Evolutionary conservation across 2,888 invertebrate genomes (phyloP), one percentile per base, ranked within the genome.

Genomic region (Melieria picta): DNA sequence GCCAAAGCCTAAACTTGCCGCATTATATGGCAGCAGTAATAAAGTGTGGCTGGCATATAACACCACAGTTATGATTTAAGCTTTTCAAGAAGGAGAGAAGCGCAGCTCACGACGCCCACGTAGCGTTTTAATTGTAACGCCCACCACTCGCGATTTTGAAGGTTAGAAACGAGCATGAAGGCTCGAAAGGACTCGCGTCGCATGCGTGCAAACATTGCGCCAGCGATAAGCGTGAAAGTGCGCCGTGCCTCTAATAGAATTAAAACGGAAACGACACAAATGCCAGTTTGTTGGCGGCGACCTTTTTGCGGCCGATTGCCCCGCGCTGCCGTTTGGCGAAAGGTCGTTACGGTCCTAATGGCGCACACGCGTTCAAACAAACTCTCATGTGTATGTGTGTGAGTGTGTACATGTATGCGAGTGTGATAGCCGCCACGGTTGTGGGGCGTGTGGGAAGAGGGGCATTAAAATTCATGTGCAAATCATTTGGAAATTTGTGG

Each of bases 401-500:
- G n/a, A n/a, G n/a, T n/a, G n/a, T n/a, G 48, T 67, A 48, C 42
- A 43, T 48, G 45, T 57, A 10, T 45, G 1, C 45, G 43, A 55
- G 11, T 30, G 30, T 30, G 30, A 58, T 58, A 13, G 58, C 43
- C 43, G 30, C 10, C 42, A 42, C 43, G 11, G 50, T 50, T 50
- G 10, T 11, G 10, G 11, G 50, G 10, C 9, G 50, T 50, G 9
- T 11, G 11, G 11, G 50, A 9, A 50, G 50, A 9, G 50, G 3
- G 10, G 50, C 50, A 70, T 70, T 70, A 70, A 70, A 70, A 70
- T 70, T 70, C 70, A 70, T 70, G 65, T 70, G 70, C 61, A 70
- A 70, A 70, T 70, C 50, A 70, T 70, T 70, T 57, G 69, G 56
- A 69, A 69, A 67, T 67, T 67, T 61, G 67, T 67, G 50, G 52